Conservation (phyloP, 2,888 invertebrate genomes). For the Lordiphosa andalusiaca region DNA sequence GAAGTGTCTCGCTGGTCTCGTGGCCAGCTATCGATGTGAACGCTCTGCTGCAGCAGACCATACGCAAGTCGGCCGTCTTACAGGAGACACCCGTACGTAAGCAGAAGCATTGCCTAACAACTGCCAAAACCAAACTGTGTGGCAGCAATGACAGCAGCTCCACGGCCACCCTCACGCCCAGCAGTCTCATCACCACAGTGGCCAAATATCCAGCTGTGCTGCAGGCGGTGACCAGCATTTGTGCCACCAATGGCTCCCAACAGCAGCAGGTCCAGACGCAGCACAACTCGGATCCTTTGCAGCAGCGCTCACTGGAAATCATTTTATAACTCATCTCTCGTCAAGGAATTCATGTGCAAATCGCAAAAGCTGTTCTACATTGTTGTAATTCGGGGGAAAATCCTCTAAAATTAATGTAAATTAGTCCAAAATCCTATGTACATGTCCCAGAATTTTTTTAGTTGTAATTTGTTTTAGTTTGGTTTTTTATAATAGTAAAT, state of each 20-base stretch:
- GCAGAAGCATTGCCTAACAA: conserved; percentile 1
- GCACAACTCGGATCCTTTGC: conserved; percentile 76
- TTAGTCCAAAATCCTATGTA: conserved; percentile 36
- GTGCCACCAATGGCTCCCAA: conserved; percentile 19
- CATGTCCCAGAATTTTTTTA: conserved; percentile 10
- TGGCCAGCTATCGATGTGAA: conserved; percentile 81
- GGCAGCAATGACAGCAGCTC: conserved; percentile 79
- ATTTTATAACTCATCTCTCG: conserved; percentile 68
- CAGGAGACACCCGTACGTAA: conserved; percentile 69
- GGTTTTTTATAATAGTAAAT: conserved; percentile 25
- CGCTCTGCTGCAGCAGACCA: conserved; percentile 79
- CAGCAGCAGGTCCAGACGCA: conserved; percentile 6
- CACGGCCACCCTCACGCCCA: conserved; percentile 76
- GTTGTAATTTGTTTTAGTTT: neutral
- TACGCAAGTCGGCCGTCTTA: conserved; percentile 76
- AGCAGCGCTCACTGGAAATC: conserved; percentile 78
- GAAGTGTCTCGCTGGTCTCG: conserved; percentile 81
- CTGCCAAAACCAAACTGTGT: neutral
- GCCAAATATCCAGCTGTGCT: conserved; percentile 66
- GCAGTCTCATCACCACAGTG: conserved; percentile 63
- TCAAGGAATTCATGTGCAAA: conserved; percentile 29
- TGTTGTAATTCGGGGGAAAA: conserved; percentile 73
- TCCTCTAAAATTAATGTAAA: conserved; percentile 17
- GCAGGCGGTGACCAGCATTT: conserved; percentile 64
- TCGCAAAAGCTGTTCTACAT: conserved; percentile 45